These are phyloP conservation scores for Lycia hirtaria DNA, from an alignment of 2,888 invertebrate species.

Conservation along the genomic window DNA sequence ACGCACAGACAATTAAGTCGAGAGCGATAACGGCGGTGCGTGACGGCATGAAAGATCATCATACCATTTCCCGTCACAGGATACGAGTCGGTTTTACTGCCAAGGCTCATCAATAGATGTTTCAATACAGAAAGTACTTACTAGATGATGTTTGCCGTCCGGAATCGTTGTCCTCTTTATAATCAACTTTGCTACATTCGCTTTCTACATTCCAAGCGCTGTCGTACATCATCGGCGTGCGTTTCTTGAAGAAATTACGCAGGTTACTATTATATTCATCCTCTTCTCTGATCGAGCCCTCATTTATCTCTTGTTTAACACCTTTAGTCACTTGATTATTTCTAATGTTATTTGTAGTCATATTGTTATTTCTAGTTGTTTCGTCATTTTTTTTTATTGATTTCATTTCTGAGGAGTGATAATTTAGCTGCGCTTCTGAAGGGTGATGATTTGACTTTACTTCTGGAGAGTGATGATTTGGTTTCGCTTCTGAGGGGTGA, in stretches of 20 bases:
- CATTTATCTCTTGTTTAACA: neutral
- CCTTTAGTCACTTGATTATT: neutral
- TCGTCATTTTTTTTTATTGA: neutral
- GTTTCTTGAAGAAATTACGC: constrained; percentile 59
- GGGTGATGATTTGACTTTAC: neutral
- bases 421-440: neutral
- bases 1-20: too few relatives aligned
- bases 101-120: too few relatives aligned
- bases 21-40: too few relatives aligned
- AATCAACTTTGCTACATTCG: constrained; percentile 26
- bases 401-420: neutral
- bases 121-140: too few relatives aligned
- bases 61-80: too few relatives aligned
- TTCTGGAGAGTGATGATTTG: neutral
- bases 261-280: constrained; percentile 41
- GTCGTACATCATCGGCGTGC: constrained; percentile 48
- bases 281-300: neutral
- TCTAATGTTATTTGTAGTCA: neutral
- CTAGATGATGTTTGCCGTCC: constrained; percentile 62
- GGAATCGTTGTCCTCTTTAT: constrained; percentile 56
- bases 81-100: too few relatives aligned
- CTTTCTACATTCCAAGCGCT: constrained; percentile 28
- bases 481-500: neutral
- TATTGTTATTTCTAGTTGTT: neutral
- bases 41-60: too few relatives aligned